Evolutionary conservation across 2,797 vertebrate genomes (phyloP), one percentile per base, ranked within the genome.

Genomic region (Ambastaia sidthimunki): DNA sequence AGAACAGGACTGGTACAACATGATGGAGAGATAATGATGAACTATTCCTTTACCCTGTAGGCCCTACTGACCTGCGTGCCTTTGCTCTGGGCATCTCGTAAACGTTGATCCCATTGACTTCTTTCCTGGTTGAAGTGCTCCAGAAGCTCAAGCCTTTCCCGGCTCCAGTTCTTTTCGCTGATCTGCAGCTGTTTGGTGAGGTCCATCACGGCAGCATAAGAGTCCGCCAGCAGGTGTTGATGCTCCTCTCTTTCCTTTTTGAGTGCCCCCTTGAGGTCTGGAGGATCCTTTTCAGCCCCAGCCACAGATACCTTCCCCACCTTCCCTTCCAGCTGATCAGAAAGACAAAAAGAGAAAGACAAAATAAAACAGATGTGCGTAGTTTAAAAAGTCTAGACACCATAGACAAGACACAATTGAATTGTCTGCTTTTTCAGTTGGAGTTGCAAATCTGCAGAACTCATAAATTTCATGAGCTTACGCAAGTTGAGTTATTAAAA

Each of bases 131-230:
- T 94, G 84, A 98, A 95, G 83, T 92, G 93, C 78, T 96, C 95
- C 87, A 98, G 89, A 85, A 99, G 93, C 89, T 98, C 97, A 87
- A 97, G 90, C 88, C 97, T 98, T 90, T 99, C 97, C 74, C 96
- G 94, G 88, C 94, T 93, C 98, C 98, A 98, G 94, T 97, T 98
- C 89, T 94, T 96, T 92, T 99, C 96, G 0, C 93, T 96, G 78
- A 98, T 95, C 93, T 98, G 97, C 76, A 98, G 93, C 93, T 98
- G 97, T 88, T 97, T 96, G 0, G 97, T 99, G 57, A 98, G 93
- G 89, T 98, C 98, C 98, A 99, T 98, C 86, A 99, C 97, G 0
- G 97, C 97, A 0, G 96, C 95, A 37, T 99, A 99, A 11, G 98
- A 99, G 86, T 99, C 98, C 0, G 97, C 97, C 72, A 99, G 92